These are phyloP conservation scores for Diplazon laetatorius DNA, from an alignment of 2,888 invertebrate species.

Conservation along the genomic window DNA sequence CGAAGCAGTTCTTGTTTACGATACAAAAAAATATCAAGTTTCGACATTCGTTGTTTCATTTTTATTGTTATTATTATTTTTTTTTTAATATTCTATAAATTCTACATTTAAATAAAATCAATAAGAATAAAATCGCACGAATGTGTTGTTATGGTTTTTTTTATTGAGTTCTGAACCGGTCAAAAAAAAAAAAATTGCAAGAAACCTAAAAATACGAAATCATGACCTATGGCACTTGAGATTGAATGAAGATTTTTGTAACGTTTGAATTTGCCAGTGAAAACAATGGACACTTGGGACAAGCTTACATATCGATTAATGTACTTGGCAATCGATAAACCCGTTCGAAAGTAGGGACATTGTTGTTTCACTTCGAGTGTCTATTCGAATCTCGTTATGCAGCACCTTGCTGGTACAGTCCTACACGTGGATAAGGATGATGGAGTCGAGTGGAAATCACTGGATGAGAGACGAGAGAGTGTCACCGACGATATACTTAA, in stretches of 20 bases:
- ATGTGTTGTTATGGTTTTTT: background rate
- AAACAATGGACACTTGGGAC: too few species aligned
- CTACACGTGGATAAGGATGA: constrained; percentile 19
- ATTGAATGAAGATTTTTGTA: too few species aligned
- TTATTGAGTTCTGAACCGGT: background rate
- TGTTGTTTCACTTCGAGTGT: constrained; percentile 5
- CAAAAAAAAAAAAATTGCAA: too few species aligned
- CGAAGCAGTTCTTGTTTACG: background rate
- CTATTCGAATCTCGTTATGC: background rate
- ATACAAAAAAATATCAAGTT: background rate
- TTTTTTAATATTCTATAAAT: too few species aligned
- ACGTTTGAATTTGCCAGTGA: too few species aligned
- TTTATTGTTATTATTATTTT: too few species aligned
- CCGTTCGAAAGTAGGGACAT: constrained; percentile 7
- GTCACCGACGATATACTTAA: constrained; percentile 57
- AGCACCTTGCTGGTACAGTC: background rate
- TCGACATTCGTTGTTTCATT: too few species aligned
- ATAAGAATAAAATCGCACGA: too few species aligned
- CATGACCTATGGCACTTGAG: too few species aligned
- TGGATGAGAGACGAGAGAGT: constrained; percentile 49
- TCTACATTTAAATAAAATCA: too few species aligned
- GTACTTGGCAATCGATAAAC: constrained; percentile 23
- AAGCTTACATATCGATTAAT: constrained; percentile 34
- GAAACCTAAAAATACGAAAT: too few species aligned
- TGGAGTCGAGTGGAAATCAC: constrained; percentile 42